These are phyloP conservation scores for Gambusia affinis DNA, from an alignment of 2,113 vertebrate species.

Conservation along the genomic window DNA sequence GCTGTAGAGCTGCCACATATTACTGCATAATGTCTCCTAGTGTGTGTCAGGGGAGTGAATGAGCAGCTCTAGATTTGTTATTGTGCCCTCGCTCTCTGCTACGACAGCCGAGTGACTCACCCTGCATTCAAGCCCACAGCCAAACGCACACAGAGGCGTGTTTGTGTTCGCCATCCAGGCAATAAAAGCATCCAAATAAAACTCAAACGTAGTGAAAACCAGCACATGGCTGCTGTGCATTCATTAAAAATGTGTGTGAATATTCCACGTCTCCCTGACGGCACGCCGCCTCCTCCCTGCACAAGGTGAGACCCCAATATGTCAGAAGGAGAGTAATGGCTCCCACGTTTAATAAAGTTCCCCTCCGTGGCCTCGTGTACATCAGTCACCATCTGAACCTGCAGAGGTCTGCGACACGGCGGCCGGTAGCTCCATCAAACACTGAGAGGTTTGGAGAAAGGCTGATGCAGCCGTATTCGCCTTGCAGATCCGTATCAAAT, in stretches of 20 bases:
- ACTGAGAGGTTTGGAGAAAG: conserved; percentile 14
- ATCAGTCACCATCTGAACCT: conserved; percentile 56
- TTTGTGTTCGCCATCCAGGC: conserved; percentile 26
- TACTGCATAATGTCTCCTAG: conserved; percentile 31
- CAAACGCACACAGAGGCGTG: conserved; percentile 1
- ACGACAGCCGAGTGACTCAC: conserved; percentile 45
- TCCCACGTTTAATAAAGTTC: conserved; percentile 68
- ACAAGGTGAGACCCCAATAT: conserved; percentile 64
- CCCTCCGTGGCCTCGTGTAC: conserved; percentile 39
- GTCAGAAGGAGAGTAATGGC: conserved; percentile 68
- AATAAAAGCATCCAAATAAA: conserved; percentile 9
- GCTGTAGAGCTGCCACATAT: conserved; percentile 18
- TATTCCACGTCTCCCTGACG: conserved; percentile 24
- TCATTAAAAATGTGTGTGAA: not conserved
- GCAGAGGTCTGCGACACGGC: conserved; percentile 35
- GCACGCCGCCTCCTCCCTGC: conserved; percentile 7
- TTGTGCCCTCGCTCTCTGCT: conserved; percentile 42
- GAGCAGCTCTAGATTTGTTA: conserved; percentile 71
- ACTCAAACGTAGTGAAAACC: not conserved
- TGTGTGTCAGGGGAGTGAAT: conserved; percentile 53
- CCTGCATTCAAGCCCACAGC: not conserved
- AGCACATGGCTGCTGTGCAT: not conserved
- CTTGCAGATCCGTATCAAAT: not conserved
- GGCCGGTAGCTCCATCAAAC: conserved; percentile 53
- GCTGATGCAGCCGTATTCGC: conserved; percentile 49